A percentile compares a stretch with the other conserved stretches of the same genome.
Conservation (phyloP, 2,113 vertebrate genomes). For the Callipepla californica region DNA sequence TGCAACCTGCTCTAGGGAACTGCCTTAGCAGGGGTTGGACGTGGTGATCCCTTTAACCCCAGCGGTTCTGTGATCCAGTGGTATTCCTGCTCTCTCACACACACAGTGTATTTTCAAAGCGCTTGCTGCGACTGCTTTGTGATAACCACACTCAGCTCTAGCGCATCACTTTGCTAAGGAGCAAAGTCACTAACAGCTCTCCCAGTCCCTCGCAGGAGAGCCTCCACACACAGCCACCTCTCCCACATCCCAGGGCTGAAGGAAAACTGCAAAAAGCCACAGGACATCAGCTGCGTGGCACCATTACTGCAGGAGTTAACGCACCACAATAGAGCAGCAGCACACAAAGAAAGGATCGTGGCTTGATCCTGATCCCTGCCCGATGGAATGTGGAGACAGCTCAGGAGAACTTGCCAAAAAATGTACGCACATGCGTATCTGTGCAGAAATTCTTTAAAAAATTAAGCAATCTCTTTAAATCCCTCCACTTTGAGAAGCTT, state of each 20-base stretch:
- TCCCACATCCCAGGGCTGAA: background rate
- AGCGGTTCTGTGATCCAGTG: too few species aligned
- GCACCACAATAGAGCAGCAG: background rate
- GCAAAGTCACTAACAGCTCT: background rate
- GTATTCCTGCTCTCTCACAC: background rate
- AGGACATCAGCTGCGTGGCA: background rate
- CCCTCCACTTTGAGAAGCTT: background rate
- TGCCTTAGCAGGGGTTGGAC: too few species aligned
- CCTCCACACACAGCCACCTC: background rate
- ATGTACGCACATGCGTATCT: background rate
- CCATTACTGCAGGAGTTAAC: background rate
- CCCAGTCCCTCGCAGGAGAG: background rate
- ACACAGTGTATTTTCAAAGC: background rate
- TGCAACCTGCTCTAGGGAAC: too few species aligned
- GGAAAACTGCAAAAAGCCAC: background rate
- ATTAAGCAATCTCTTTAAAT: constrained; percentile 32
- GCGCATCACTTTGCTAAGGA: background rate
- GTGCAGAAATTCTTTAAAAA: constrained; percentile 7
- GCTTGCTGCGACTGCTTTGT: background rate
- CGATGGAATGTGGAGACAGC: constrained; percentile 41
- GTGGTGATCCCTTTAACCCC: too few species aligned
- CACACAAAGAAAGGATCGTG: background rate
- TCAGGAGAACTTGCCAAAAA: constrained; percentile 34
- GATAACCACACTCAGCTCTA: background rate
- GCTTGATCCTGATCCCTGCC: constrained; percentile 29